Conservation (phyloP, 2,888 invertebrate species). For the Leptopilina myrica region DNA sequence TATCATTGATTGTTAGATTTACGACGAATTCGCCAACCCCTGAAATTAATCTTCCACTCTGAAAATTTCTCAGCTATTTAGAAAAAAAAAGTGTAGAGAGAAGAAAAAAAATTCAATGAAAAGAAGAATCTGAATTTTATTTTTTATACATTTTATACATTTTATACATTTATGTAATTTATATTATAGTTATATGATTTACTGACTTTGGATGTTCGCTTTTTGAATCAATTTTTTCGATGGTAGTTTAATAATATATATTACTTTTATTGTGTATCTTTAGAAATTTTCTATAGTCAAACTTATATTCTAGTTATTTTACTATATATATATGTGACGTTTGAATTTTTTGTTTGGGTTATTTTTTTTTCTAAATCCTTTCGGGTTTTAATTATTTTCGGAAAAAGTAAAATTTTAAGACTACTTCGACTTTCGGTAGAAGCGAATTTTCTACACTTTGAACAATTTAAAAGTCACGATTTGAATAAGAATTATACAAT, state of each 20-base stretch:
- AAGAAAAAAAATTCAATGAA: constrained; percentile 42
- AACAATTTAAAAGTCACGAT: too few species aligned
- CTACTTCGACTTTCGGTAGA: too few species aligned
- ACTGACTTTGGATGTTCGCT: neutral
- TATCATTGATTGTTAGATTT: constrained; percentile 72
- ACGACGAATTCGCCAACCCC: constrained; percentile 63
- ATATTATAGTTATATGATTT: constrained; percentile 21
- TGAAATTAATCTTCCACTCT: constrained; percentile 24
- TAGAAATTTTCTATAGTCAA: neutral
- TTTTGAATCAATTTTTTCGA: neutral
- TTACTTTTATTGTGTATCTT: neutral
- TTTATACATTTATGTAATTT: neutral
- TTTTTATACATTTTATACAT: neutral
- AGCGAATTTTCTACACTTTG: too few species aligned
- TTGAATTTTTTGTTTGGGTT: too few species aligned
- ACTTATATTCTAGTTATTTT: too few species aligned
- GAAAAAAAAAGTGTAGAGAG: constrained; percentile 14
- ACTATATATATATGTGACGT: too few species aligned
- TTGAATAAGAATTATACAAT: too few species aligned
- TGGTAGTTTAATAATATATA: neutral
- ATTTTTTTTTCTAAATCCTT: too few species aligned
- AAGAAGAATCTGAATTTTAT: constrained; percentile 27
- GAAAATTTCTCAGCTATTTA: neutral
- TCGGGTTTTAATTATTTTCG: too few species aligned
- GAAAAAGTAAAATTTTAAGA: too few species aligned